Evolutionary conservation across 2,797 vertebrate species (phyloP).

Genomic region (Glossophaga mutica): DNA sequence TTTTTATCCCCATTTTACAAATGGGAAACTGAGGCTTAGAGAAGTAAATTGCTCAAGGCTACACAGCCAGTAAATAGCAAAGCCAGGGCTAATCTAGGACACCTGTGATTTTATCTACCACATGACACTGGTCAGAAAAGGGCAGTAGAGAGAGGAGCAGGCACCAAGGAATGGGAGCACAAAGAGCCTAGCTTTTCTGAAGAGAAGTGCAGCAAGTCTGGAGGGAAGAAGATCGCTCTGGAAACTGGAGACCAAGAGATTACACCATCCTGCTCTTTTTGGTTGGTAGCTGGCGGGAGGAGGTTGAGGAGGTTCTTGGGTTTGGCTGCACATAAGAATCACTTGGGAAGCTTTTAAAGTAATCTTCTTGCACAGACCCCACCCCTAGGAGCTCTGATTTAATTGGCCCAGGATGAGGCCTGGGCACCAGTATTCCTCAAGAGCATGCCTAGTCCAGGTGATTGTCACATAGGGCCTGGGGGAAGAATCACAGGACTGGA

Average conservation of each 20-base stretch:
- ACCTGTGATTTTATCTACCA: neutral
- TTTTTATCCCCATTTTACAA: neutral
- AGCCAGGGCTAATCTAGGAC: neutral
- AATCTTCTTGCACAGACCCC: neutral
- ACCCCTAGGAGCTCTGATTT: neutral
- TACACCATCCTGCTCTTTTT: neutral
- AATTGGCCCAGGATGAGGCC: neutral
- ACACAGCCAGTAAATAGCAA: neutral
- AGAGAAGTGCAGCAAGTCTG: neutral
- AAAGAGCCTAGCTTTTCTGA: neutral
- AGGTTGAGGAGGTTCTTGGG: neutral
- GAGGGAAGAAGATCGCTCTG: neutral
- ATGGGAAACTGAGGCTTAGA: neutral
- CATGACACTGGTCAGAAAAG: neutral
- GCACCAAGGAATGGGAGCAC: rapidly evolving
- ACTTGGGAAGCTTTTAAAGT: neutral
- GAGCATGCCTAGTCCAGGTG: neutral
- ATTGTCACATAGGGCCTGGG: neutral
- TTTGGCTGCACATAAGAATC: neutral
- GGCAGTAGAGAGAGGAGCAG: rapidly evolving
- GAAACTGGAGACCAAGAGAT: neutral
- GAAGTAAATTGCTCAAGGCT: neutral
- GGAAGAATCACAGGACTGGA: neutral
- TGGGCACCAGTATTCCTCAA: neutral
- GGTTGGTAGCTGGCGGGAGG: too few relatives aligned